Evolutionary conservation across 2,797 vertebrate genomes (phyloP).

Genomic region (Dallia pectoralis): DNA sequence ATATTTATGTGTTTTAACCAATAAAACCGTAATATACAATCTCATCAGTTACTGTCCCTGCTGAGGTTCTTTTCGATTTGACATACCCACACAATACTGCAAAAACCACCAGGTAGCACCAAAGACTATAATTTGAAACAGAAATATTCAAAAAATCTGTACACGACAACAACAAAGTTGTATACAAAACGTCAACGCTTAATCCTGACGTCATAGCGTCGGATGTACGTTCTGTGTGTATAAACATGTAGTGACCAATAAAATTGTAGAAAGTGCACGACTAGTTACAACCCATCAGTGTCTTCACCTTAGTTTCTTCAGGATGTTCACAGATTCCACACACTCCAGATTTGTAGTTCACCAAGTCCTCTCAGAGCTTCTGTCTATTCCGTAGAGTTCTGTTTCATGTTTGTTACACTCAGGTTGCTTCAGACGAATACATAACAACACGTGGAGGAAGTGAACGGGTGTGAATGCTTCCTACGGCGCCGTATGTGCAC

Average conservation of each 20-base stretch:
- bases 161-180: background rate
- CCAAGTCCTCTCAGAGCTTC: too few relatives aligned
- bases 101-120: background rate
- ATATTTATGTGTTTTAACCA: background rate
- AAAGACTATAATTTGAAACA: background rate
- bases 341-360: too few relatives aligned
- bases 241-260: background rate
- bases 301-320: background rate
- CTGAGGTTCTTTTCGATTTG: background rate
- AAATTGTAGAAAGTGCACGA: background rate
- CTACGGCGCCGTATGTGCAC: too few relatives aligned
- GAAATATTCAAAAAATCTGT: background rate
- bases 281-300: background rate
- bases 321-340: too few relatives aligned
- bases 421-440: too few relatives aligned
- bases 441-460: too few relatives aligned
- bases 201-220: background rate
- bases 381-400: too few relatives aligned
- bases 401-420: too few relatives aligned
- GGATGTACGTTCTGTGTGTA: background rate
- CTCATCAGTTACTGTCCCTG: background rate
- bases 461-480: too few relatives aligned
- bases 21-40: background rate
- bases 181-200: background rate
- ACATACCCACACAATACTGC: background rate